Base-by-base conservation (phyloP, 2,113 vertebrate species). In the Cariama cristata region DNA sequence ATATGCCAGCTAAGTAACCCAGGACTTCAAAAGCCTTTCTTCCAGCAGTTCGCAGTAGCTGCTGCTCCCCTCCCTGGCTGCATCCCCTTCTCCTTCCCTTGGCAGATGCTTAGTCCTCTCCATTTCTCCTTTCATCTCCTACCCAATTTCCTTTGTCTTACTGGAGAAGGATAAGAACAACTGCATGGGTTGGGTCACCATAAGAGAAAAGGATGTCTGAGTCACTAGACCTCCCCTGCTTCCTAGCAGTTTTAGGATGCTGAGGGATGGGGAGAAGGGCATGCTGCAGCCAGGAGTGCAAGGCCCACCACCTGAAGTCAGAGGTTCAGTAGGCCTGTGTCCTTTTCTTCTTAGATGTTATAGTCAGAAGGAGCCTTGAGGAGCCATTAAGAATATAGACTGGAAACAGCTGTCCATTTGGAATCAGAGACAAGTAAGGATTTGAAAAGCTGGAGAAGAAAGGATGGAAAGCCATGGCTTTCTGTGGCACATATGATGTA, bases 401-500 rank as follows among this genome's bases (percentile, higher is more conserved):
- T 76, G n/a, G 26, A 73, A 13, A 66, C n/a, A 88, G 2, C 26
- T 71, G 42, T 66, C 33, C 2, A 1, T 53, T 35, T 84, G 32
- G 67, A 84, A 67, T 8, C 7, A 59, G 52, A 75, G 38, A 35
- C 11, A 55, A 67, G 33, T 44, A 83, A 28, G n/a, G 23, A 30
- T 75, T 35, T 49, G 24, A 56, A 79, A 9, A 88, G 32, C 42
- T 69, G 26, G 24, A 47, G 66, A 33, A 53, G 24, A 81, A 40
- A 6, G 10, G 53, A n/a, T 64, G 7, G 72, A 72, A 87, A 64
- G 8, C 32, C 3, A 3, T 52, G 33, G 8, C 40, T 72, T 85
- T 67, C 24, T 77, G 0, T 67, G 33, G 13, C 11, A 40, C 10
- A 5, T 50, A 6, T 0, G 1, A 13, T 0, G 33, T 42, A 52